Evolutionary conservation across 1,140 invertebrate genomes (phyloP), one percentile per base, ranked within the genome.

Genomic region (Drosophila pseudoananassae): DNA sequence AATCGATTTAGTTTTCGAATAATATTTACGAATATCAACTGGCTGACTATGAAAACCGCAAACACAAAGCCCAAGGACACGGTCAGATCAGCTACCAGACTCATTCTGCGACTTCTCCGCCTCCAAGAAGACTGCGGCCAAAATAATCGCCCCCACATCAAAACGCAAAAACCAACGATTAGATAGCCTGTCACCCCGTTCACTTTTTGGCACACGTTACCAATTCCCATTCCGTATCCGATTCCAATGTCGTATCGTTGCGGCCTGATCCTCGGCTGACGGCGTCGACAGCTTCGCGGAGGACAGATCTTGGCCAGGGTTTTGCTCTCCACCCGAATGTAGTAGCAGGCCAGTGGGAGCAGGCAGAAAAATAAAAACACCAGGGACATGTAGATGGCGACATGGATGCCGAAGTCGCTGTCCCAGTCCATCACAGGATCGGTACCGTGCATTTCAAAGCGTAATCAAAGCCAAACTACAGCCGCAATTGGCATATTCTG

Each of bases 181-280:
- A 85, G 82, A 85, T 85, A 87, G 72, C 52, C 38, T 15, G 38
- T 56, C 8, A 17, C 33, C n/a, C 40, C 52, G 14, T 15, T 59
- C 31, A 43, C 29, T 29, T 50, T 74, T 82, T 80, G 84, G 84
- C 83, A 89, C 83, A 88, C 83, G 84, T 79, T 88, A 89, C 83
- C 65, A 83, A 63, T 78, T 81, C 55, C 78, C 17, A 46, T 1
- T 20, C 15, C 43, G 14, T 7, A 43, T 43, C 83, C 65, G 78
- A 61, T 78, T 81, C 54, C 78, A 33, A 65, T 76, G 29, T 55
- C 50, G 63, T 76, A 43, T 50, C 33, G 63, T 17, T 43, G 40
- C 14, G 64, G 50, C 14, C 49, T 45, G 36, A 9, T 58, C 6
- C 25, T 57, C 17, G 17, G 66, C 17, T 49, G 46, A 27, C 57